These are phyloP conservation scores for Caranx melampygus DNA, from an alignment of 2,113 vertebrate species.

Conservation along the genomic window DNA sequence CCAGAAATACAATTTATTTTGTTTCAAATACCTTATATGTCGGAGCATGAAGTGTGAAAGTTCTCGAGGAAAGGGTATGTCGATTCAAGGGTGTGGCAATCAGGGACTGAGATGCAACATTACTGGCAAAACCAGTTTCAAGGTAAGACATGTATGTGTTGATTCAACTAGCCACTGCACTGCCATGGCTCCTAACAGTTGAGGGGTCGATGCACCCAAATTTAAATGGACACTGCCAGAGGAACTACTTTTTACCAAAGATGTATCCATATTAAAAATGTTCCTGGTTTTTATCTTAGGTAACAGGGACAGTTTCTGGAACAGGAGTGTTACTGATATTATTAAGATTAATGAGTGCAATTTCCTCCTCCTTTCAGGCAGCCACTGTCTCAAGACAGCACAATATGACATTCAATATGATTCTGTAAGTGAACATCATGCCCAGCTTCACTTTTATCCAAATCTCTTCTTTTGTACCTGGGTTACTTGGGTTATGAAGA, in stretches of 20 bases:
- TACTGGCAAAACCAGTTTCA: background rate
- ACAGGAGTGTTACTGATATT: background rate
- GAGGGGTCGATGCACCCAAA: background rate
- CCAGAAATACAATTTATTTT: background rate
- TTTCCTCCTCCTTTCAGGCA: background rate
- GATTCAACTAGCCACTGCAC: background rate
- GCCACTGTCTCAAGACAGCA: background rate
- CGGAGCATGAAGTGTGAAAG: background rate
- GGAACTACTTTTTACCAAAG: background rate
- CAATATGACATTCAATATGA: background rate
- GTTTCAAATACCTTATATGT: background rate
- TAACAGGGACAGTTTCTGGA: background rate
- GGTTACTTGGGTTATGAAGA: background rate
- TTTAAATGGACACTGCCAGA: background rate
- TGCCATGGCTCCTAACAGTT: background rate
- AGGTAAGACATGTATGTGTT: background rate
- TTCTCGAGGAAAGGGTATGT: background rate
- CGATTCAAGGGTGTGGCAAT: background rate
- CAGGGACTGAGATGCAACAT: constrained; percentile 1
- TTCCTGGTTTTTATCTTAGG: background rate
- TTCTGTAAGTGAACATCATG: background rate
- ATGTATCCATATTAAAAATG: background rate
- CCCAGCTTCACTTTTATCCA: background rate
- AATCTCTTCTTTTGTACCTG: background rate
- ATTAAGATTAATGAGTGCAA: background rate